phyloP scores from a whole-genome alignment of 2,888 invertebrate species.

The Himalopsyche kuldschensis region DNA sequence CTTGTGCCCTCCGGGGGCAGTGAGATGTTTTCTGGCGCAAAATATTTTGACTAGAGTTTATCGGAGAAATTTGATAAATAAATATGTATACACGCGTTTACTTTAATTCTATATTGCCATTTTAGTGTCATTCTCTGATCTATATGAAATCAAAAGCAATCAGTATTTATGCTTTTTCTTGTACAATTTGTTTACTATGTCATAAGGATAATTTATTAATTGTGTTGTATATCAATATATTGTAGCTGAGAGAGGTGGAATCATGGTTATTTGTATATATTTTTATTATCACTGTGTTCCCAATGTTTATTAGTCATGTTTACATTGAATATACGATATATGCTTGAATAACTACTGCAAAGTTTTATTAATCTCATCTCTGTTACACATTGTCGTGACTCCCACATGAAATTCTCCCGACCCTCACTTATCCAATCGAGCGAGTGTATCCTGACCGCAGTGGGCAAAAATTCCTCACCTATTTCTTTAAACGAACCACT shows the following conservation, averaged over 20 bases:
- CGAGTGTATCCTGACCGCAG: neutral
- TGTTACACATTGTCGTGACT: neutral
- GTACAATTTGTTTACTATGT: conserved; percentile 39
- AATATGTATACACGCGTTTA: conserved; percentile 26
- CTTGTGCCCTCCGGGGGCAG: no score
- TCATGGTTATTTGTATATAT: conserved; percentile 41
- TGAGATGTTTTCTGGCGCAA: neutral
- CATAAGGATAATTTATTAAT: conserved; percentile 39
- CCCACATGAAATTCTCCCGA: neutral
- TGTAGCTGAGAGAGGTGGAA: conserved; percentile 33
- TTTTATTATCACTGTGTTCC: conserved; percentile 41
- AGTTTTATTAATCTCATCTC: conserved; percentile 23
- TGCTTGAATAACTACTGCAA: conserved; percentile 38
- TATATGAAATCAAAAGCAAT: conserved; percentile 38
- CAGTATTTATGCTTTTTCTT: conserved; percentile 40
- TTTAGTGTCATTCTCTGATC: conserved; percentile 34
- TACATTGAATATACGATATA: conserved; percentile 41
- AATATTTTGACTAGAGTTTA: neutral
- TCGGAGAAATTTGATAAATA: conserved; percentile 8
- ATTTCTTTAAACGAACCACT: neutral
- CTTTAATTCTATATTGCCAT: conserved; percentile 34
- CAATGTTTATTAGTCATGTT: conserved; percentile 41
- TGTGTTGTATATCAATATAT: conserved; percentile 38
- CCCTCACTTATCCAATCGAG: neutral
- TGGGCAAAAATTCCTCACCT: neutral